Base-by-base conservation (phyloP, 2,888 invertebrate genomes). In the Dasypogon diadema region DNA sequence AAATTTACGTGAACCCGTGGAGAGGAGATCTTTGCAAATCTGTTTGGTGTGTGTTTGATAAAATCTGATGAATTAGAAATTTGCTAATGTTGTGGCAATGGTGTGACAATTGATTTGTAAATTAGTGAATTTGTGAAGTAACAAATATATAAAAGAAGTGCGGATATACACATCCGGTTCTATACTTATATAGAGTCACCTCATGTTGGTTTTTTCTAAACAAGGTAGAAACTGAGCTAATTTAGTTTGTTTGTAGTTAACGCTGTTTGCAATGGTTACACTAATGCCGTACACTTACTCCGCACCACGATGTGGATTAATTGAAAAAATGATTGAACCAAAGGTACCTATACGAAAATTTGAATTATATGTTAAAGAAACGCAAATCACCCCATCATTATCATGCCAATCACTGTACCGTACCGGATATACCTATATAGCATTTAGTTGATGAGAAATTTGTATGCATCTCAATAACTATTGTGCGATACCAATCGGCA, bases 251-350 rank as follows among this genome's bases (percentile, higher is more conserved):
- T 54, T 37, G 73, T 73, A 73, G 73, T 54, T 70, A 51, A 51
- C 2, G 34, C 70, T 54, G 70, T 70, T 73, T 82, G 82, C 81
- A 82, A 85, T 86, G 86, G 86, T 86, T 82, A 86, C 86, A 81
- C 79, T 86, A 81, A 85, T 86, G 86, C 86, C 86, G 78, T 86
- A 84, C 79, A 86, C 83, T 82, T 86, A 85, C 81, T 84, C 85
- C 81, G 85, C 85, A 81, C 84, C 85, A 78, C 83, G 85, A 79
- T 86, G 86, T 83, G 86, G 86, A 84, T 84, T 86, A 84, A 86
- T 86, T 82, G 86, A 86, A 80, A 86, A 86, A 83, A 86, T 86
- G 86, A 85, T 86, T 80, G 86, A 86, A 79, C 85, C 86, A 78
- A 86, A 86, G 86, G 86, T 86, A 86, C 78, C 37, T 30, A 54